Percentiles rank a stretch among this genome's conserved stretches.
Conservation (phyloP, 2,888 invertebrate species). For the Caenorhabditis macrosperma region DNA sequence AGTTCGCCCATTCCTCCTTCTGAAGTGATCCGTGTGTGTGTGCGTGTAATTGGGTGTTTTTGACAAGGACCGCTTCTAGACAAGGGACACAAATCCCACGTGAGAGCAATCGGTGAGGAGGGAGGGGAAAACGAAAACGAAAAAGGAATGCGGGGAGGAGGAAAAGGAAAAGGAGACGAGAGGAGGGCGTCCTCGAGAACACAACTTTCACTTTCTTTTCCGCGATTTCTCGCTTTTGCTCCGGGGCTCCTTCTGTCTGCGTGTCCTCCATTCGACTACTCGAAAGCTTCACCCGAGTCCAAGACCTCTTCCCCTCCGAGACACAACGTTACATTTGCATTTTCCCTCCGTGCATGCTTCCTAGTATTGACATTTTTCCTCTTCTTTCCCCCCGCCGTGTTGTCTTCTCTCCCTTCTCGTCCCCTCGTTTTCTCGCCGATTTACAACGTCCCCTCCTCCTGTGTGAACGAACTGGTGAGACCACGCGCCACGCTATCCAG, state of each 20-base stretch:
- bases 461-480: too few relatives aligned
- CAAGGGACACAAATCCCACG: too few relatives aligned
- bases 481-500: too few relatives aligned
- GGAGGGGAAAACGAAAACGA: too few relatives aligned
- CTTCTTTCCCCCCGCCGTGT: constrained; percentile 6
- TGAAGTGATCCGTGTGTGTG: too few relatives aligned
- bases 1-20: not conserved
- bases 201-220: not conserved
- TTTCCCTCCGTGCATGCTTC: constrained; percentile 15
- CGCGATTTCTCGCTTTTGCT: constrained; percentile 10
- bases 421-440: constrained; percentile 16
- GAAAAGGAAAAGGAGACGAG: not conserved
- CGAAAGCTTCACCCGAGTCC: not conserved
- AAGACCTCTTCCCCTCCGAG: not conserved
- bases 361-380: constrained; percentile 45
- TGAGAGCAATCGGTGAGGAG: too few relatives aligned
- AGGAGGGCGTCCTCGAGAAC: not conserved
- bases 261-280: not conserved
- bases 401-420: constrained; percentile 9
- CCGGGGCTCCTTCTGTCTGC: not conserved
- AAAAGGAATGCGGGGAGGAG: not conserved
- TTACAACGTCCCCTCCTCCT: not conserved
- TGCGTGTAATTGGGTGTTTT: constrained; percentile 3
- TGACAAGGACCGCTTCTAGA: too few relatives aligned
- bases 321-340: constrained; percentile 49